Percentiles rank a stretch among this genome's conserved stretches.
phyloP scores from a whole-genome alignment of 2,888 invertebrate genomes.

The Lithosia quadra region DNA sequence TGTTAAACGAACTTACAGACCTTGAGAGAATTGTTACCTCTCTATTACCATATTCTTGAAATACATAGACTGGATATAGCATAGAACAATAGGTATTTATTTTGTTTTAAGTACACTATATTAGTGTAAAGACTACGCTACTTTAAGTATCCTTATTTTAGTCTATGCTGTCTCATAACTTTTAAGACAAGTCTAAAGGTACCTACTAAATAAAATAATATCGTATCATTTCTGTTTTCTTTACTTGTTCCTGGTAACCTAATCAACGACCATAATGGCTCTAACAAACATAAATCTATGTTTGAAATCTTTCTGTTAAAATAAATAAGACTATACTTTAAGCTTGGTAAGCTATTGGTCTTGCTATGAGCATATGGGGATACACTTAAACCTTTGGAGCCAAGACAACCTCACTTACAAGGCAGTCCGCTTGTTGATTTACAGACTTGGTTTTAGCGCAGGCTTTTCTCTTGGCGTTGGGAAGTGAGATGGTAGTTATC shows the following conservation, averaged over 20 bases:
- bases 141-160: constrained; percentile 35
- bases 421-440: too few species aligned
- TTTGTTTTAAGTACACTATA: constrained; percentile 81
- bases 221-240: constrained; percentile 31
- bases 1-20: constrained; percentile 33
- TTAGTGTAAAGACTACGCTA: constrained; percentile 79
- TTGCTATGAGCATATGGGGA: too few species aligned
- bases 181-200: constrained; percentile 70
- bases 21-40: constrained; percentile 8
- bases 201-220: constrained; percentile 64
- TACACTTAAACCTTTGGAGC: too few species aligned
- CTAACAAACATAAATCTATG: too few species aligned
- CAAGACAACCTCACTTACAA: too few species aligned
- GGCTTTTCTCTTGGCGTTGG: too few species aligned
- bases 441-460: too few species aligned
- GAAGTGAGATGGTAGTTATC: too few species aligned
- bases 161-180: constrained; percentile 60
- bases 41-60: constrained; percentile 22
- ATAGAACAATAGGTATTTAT: constrained; percentile 62
- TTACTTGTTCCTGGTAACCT: constrained; percentile 3
- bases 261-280: not conserved
- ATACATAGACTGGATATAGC: constrained; percentile 23
- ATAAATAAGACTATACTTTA: too few species aligned
- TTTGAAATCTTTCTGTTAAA: too few species aligned
- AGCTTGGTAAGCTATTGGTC: too few species aligned